A percentile compares a stretch with the other conserved stretches of the same genome.
Evolutionary conservation across 2,888 invertebrate species (phyloP).

Genomic region (Orthosia incerta): DNA sequence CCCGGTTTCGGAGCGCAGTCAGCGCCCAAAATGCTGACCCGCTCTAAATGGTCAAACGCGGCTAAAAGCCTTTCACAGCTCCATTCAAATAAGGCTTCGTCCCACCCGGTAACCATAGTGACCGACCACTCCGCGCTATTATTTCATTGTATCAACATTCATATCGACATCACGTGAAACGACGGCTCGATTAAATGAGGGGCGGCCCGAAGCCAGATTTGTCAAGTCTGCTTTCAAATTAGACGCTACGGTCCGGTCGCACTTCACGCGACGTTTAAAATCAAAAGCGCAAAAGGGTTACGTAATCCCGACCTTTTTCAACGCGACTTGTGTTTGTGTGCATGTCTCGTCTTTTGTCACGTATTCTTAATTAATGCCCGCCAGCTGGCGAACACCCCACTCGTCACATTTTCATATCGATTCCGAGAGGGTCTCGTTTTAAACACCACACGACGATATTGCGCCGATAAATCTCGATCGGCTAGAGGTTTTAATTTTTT

Average conservation of each 20-base stretch:
- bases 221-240: slow-evolving; percentile 89
- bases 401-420: slow-evolving; percentile 88
- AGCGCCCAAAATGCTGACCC: slow-evolving; percentile 87
- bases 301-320: slow-evolving; percentile 90
- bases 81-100: slow-evolving; percentile 83
- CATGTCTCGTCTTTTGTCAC: slow-evolving; percentile 91
- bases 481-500: slow-evolving; percentile 75
- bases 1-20: slow-evolving; percentile 82
- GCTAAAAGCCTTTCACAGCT: slow-evolving; percentile 85
- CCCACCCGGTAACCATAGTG: slow-evolving; percentile 86
- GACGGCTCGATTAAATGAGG: slow-evolving; percentile 87
- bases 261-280: slow-evolving; percentile 89
- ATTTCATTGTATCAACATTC: slow-evolving; percentile 90
- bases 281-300: slow-evolving; percentile 91
- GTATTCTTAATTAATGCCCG: slow-evolving; percentile 91
- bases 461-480: slow-evolving; percentile 78
- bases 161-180: slow-evolving; percentile 87
- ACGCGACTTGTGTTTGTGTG: slow-evolving; percentile 87
- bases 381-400: slow-evolving; percentile 85
- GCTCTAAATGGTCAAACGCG: slow-evolving; percentile 86
- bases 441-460: slow-evolving; percentile 71
- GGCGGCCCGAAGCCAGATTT: slow-evolving; percentile 89
- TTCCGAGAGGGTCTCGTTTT: slow-evolving; percentile 80
- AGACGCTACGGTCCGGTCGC: slow-evolving; percentile 85
- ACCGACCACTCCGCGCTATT: slow-evolving; percentile 85